Evolutionary conservation across 1,140 invertebrate species (phyloP).

Genomic region (Drosophila arawakana): DNA sequence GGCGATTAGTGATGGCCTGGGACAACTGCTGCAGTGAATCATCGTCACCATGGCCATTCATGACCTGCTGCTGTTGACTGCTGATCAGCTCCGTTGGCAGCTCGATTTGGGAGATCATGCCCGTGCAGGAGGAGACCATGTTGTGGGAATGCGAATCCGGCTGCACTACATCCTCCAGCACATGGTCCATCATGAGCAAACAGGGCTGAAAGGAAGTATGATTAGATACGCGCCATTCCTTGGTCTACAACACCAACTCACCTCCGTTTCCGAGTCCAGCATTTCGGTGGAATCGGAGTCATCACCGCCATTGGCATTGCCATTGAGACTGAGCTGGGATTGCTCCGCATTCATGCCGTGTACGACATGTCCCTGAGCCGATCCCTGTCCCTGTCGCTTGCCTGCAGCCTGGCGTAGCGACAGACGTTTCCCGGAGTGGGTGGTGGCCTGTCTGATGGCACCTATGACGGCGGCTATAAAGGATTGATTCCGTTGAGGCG

Average conservation of each 20-base stretch:
- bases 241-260: background rate
- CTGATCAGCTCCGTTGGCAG: slow-evolving; percentile 77
- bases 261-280: slow-evolving; percentile 90
- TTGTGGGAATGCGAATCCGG: slow-evolving; percentile 89
- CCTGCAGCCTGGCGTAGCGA: slow-evolving; percentile 59
- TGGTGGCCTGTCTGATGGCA: slow-evolving; percentile 88
- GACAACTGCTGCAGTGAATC: slow-evolving; percentile 89
- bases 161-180: slow-evolving; percentile 88
- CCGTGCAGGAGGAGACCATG: slow-evolving; percentile 87
- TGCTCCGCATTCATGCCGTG: slow-evolving; percentile 13
- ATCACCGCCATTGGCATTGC: slow-evolving; percentile 68
- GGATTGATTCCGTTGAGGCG: slow-evolving; percentile 87
- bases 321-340: slow-evolving; percentile 44
- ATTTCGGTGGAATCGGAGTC: slow-evolving; percentile 88
- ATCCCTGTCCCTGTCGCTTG: slow-evolving; percentile 45
- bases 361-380: slow-evolving; percentile 13
- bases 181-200: slow-evolving; percentile 90
- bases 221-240: background rate
- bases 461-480: slow-evolving; percentile 89
- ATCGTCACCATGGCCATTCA: slow-evolving; percentile 84
- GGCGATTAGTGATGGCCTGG: slow-evolving; percentile 87
- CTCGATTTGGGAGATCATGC: slow-evolving; percentile 83
- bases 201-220: slow-evolving; percentile 85
- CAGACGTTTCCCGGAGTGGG: slow-evolving; percentile 73
- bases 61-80: slow-evolving; percentile 56